These are phyloP conservation scores for Orius insidiosus DNA, from an alignment of 1,140 invertebrate species.

Conservation along the genomic window DNA sequence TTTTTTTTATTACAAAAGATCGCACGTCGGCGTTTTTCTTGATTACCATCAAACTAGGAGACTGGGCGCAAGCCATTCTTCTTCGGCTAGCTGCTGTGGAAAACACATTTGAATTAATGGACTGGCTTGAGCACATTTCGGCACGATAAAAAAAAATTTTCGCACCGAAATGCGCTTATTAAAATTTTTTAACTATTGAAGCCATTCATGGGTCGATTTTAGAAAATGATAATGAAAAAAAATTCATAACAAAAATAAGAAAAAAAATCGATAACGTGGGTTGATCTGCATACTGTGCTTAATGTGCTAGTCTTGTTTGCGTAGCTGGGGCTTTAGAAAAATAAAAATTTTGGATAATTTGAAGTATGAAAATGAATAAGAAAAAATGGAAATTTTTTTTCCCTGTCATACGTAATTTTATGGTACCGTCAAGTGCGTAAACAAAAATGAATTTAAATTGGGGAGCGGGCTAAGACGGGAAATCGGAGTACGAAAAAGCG, in stretches of 20 bases:
- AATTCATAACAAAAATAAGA: neutral
- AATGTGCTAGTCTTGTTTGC: constrained; percentile 7
- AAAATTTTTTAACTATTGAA: too few relatives aligned
- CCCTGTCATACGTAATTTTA: constrained; percentile 7
- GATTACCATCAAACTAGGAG: constrained; percentile 56
- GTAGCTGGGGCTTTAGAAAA: neutral
- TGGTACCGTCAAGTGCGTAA: constrained; percentile 2
- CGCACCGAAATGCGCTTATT: too few relatives aligned
- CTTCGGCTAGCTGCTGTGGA: constrained; percentile 53
- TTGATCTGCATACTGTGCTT: constrained; percentile 8
- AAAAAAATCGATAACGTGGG: constrained; percentile 7
- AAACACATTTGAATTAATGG: constrained; percentile 16
- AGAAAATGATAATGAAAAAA: neutral
- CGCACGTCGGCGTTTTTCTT: constrained; percentile 9
- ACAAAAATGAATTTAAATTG: neutral
- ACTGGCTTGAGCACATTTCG: too few relatives aligned
- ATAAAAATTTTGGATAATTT: constrained; percentile 1
- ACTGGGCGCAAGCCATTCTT: constrained; percentile 67
- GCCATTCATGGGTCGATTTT: neutral
- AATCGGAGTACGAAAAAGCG: too few relatives aligned
- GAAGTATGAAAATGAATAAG: neutral
- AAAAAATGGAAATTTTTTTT: constrained; percentile 3
- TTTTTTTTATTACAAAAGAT: constrained; percentile 9
- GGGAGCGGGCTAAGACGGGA: neutral
- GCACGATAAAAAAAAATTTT: too few relatives aligned